These are phyloP conservation scores for Cladopsammia gracilis DNA, from an alignment of 64 coral and sea anemone genomes.

Conservation along the genomic window DNA sequence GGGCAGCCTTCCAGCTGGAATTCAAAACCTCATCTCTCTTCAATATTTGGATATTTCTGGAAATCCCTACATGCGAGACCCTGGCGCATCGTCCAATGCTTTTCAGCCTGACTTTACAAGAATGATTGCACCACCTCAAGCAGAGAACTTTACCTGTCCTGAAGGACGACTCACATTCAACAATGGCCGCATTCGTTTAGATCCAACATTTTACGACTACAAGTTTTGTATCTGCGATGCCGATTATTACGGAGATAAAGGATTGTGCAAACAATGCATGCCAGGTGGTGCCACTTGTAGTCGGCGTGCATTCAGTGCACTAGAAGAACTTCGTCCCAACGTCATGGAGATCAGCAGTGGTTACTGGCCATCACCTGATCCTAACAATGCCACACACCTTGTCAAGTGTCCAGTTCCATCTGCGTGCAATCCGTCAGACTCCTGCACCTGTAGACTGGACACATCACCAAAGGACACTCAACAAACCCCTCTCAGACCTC, in stretches of 20 bases:
- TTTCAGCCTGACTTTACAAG: constrained; percentile 9
- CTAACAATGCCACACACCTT: constrained; percentile 41
- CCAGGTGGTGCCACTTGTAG: neutral
- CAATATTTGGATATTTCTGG: constrained; percentile 69
- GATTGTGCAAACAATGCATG: constrained; percentile 54
- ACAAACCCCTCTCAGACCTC: neutral
- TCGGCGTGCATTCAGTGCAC: neutral
- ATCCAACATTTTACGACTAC: constrained; percentile 57
- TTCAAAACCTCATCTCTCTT: constrained; percentile 16
- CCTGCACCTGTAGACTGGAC: too few relatives aligned
- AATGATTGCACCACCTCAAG: constrained; percentile 12
- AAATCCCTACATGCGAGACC: constrained; percentile 18
- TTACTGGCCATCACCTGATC: constrained; percentile 62
- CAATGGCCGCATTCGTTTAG: constrained; percentile 48
- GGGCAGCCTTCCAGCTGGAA: too few relatives aligned
- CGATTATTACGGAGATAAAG: constrained; percentile 47
- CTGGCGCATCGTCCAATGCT: neutral
- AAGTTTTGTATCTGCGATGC: constrained; percentile 46
- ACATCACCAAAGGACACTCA: neutral
- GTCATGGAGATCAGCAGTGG: constrained; percentile 38
- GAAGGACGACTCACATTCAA: constrained; percentile 52
- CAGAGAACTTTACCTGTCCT: constrained; percentile 39
- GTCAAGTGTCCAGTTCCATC: too few relatives aligned
- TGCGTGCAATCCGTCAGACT: too few relatives aligned
- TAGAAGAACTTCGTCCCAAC: neutral